A percentile compares a stretch with the other conserved stretches of the same genome.
phyloP scores from a whole-genome alignment of 2,797 vertebrate species.

The Hypotaenidia philippensis region DNA sequence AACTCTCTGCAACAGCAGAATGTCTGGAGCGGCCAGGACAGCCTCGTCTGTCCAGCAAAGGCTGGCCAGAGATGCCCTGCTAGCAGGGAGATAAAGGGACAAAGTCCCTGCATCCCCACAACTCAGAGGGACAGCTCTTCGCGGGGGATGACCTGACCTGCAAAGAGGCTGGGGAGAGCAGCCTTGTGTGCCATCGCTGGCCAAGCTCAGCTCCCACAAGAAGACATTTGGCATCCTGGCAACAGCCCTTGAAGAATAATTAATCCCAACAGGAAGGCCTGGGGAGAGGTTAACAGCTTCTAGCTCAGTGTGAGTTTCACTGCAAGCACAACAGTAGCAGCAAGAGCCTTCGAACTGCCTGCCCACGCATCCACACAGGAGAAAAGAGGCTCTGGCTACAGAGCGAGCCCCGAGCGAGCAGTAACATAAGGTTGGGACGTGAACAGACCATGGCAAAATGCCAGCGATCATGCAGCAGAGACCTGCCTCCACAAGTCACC shows the following conservation, averaged over 20 bases:
- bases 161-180: background rate
- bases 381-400: background rate
- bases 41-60: fast-evolving
- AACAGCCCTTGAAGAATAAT: constrained; percentile 29
- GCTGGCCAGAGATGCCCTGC: background rate
- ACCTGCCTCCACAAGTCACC: background rate
- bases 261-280: constrained; percentile 57
- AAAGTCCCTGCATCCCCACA: fast-evolving
- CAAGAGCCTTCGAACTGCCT: background rate
- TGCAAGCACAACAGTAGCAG: background rate
- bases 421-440: background rate
- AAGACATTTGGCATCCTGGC: constrained; percentile 41
- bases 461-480: background rate
- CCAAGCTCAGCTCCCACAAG: background rate
- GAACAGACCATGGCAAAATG: background rate
- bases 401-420: background rate
- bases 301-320: background rate
- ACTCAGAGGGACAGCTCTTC: background rate
- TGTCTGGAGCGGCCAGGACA: background rate
- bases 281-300: constrained; percentile 54
- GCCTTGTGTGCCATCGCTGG: background rate
- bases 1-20: background rate
- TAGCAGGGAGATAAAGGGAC: background rate
- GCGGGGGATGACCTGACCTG: background rate
- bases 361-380: background rate